Percentiles rank a stretch among this genome's conserved stretches.
phyloP scores from a whole-genome alignment of 2,113 vertebrate genomes.

The Paradoxurus hermaphroditus region DNA sequence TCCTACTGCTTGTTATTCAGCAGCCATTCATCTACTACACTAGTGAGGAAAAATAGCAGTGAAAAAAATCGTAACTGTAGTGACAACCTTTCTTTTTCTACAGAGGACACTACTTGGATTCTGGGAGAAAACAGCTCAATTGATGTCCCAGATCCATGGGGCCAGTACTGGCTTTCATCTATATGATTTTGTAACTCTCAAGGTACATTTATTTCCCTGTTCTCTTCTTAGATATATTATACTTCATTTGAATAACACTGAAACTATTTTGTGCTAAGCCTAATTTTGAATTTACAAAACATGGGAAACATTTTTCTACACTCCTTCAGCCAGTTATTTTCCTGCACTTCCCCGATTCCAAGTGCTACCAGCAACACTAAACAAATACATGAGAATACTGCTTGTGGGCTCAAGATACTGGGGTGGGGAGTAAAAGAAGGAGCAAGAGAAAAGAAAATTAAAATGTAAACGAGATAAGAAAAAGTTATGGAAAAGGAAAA shows the following conservation, averaged over 20 bases:
- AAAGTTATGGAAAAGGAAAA: background rate
- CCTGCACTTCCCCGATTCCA: background rate
- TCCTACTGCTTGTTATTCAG: background rate
- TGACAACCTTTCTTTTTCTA: conserved; percentile 18
- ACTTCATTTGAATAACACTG: background rate
- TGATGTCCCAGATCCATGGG: conserved; percentile 84
- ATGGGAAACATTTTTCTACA: background rate
- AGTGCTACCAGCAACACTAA: background rate
- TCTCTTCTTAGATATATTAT: background rate
- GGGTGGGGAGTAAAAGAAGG: background rate
- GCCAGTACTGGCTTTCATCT: conserved; percentile 81
- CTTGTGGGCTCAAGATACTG: background rate
- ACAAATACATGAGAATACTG: background rate
- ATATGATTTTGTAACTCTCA: conserved; percentile 83
- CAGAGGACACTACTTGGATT: conserved; percentile 88
- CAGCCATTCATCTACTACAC: background rate
- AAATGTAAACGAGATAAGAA: background rate
- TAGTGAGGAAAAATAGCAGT: background rate
- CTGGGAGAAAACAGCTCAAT: conserved; percentile 88
- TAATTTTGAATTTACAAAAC: conserved; percentile 50
- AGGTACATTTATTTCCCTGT: conserved; percentile 75
- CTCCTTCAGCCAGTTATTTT: background rate
- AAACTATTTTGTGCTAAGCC: conserved; percentile 14
- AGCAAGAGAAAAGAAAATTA: conserved; percentile 22
- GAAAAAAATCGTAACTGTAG: background rate